Evolutionary conservation across 2,797 vertebrate genomes (phyloP), one percentile per base, ranked within the genome.

Genomic region (Chanos chanos): DNA sequence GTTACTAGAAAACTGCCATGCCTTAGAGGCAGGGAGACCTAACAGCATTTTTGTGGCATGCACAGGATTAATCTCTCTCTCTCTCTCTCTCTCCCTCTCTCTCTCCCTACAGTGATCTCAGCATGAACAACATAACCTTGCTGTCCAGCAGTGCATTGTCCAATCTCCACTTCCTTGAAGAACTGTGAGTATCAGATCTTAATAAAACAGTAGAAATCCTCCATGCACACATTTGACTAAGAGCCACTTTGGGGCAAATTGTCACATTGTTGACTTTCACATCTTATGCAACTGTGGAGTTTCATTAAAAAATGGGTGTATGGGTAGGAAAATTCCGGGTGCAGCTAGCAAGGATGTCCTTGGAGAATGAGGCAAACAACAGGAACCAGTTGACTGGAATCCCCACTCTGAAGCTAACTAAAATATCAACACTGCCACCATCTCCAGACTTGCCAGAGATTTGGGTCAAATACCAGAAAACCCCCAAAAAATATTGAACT

Each of bases 71-170:
- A 77, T 70, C 31, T 79, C 47, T 59, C 12, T 4, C 16, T 13
- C 70, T 81, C 79, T 87, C 16, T 60, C 21, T 55, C 70, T 54
- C 24, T 60, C 66, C 83, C 36, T 87, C 54, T 85, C 43, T 85
- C 65, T 86, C 62, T 72, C 31, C 83, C 81, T 77, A 51, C 87
- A 96, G 94, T 25, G 94, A 96, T 79, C 91, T 96, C 79, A 96
- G 94, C 70, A 97, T 97, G 94, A 97, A 97, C 85, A 95, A 95
- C 83, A 90, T 97, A 72, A 93, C 91, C 36, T 84, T 83, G 75
- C 75, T 96, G 78, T 76, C 91, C 75, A 81, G 77, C 21, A 86
- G 85, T 61, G 84, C 83, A 19, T 81, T 93, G 70, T 83, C 86
- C 80, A 88, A 82, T 61, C 90, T 95, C 48, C 91, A 92, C 81